These are phyloP conservation scores for Cavia porcellus DNA, from an alignment of 2,113 vertebrate genomes.

Conservation along the genomic window DNA sequence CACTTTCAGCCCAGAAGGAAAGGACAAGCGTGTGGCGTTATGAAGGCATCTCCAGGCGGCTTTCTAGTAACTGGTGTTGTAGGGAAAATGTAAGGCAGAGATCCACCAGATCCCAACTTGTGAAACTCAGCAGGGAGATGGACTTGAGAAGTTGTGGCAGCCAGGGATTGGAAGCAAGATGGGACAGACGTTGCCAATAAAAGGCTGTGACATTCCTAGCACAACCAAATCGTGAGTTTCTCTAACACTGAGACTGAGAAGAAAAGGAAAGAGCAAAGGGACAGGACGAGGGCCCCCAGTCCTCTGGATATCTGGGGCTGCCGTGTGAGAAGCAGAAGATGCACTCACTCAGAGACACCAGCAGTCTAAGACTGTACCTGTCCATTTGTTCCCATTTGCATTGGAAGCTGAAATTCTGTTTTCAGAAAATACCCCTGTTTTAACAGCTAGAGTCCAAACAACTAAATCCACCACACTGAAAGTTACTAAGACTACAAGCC, in stretches of 20 bases:
- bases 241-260: neutral
- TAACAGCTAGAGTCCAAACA: neutral
- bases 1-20: neutral
- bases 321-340: neutral
- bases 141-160: neutral
- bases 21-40: neutral
- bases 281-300: neutral
- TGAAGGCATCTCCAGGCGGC: neutral
- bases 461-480: neutral
- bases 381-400: neutral
- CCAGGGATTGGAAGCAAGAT: neutral
- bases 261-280: neutral
- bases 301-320: neutral
- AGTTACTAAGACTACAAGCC: neutral
- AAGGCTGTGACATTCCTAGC: neutral
- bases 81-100: neutral
- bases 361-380: neutral
- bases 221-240: neutral
- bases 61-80: neutral
- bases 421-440: neutral
- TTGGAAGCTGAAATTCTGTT: neutral
- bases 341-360: neutral
- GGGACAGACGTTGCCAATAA: neutral
- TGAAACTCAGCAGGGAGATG: neutral
- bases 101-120: neutral